phyloP scores from a whole-genome alignment of 2,888 invertebrate genomes.

The Campoplex nolae region DNA sequence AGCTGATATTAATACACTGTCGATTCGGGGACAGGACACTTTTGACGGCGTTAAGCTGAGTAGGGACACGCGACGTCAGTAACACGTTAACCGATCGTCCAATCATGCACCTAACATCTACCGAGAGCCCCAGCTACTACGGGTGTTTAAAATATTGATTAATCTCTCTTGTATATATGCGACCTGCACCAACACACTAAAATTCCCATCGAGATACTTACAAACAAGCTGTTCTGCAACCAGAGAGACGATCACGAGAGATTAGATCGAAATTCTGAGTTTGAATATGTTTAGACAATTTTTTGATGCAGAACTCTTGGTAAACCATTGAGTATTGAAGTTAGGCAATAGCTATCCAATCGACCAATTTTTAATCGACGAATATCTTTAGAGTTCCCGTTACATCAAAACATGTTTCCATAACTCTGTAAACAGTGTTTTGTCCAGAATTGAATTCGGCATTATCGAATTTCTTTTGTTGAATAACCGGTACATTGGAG shows the following conservation, averaged over 20 bases:
- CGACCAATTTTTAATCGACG: not conserved
- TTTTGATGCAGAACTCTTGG: not conserved
- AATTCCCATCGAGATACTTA: not conserved
- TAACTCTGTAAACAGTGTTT: not conserved
- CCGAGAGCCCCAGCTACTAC: constrained; percentile 15
- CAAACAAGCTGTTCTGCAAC: not conserved
- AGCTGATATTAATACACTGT: constrained; percentile 38
- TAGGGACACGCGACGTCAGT: constrained; percentile 34
- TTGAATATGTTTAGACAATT: not conserved
- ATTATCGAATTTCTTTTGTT: not conserved
- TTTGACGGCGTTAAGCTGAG: not conserved
- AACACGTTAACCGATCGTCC: constrained; percentile 30
- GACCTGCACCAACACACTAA: constrained; percentile 13
- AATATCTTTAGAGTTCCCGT: not conserved
- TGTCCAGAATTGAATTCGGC: not conserved
- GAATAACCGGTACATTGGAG: not conserved
- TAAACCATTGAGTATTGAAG: not conserved
- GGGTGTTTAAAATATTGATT: constrained; percentile 75
- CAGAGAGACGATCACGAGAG: not conserved
- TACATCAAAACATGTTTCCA: not conserved
- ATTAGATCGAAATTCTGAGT: not conserved
- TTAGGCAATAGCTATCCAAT: not conserved
- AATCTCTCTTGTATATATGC: not conserved
- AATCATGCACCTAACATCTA: constrained; percentile 35
- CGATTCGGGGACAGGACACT: constrained; percentile 14